Evolutionary conservation across 2,797 vertebrate genomes (phyloP), one percentile per base, ranked within the genome.

Genomic region (Leptatherina wallacei): DNA sequence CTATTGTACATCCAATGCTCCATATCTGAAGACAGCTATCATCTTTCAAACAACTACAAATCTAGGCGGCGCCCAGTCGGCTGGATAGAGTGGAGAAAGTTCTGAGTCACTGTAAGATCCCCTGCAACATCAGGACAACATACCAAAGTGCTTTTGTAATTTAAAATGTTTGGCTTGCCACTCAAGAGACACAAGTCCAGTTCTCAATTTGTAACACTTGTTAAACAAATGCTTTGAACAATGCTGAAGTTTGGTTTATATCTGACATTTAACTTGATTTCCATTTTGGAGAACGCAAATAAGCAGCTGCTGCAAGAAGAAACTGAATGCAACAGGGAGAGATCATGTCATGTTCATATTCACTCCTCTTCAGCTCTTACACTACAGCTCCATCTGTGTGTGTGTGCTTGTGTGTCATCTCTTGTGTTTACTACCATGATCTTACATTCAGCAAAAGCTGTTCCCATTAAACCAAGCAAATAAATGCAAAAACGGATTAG

Each of bases 321-420:
- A 85, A 73, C 65, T 75, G 63, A 89, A 87, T 75, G 73, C 63
- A 71, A 83, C 85, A 78, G 84, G 75, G 75, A 81, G 73, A 76
- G 65, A 70, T 76, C 71, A 44, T 77, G 58, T 51, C 70, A 78
- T 80, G 75, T 82, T 83, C 71, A 56, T 73, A 63, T 79, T 88
- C 77, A 85, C 69, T 71, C 81, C 65, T 81, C 75, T 72, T 77
- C 62, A 77, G 76, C 75, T 67, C 11, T 62, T 73, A 79, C 55
- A 52, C 54, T 16, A 49, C 75, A 86, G 71, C 75, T 84, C 68
- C 70, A 58, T 73, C 29, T 69, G n/a, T 22, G 36, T 57, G 30
- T 3, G 27, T 3, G 61, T 52, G 71, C 61, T 38, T 40, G 62
- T 59, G 65, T 62, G 57, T 60, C 42, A 40, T 40, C 57, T 69